Conservation (phyloP, 2,797 vertebrate genomes). For the Notolabrus celidotus region DNA sequence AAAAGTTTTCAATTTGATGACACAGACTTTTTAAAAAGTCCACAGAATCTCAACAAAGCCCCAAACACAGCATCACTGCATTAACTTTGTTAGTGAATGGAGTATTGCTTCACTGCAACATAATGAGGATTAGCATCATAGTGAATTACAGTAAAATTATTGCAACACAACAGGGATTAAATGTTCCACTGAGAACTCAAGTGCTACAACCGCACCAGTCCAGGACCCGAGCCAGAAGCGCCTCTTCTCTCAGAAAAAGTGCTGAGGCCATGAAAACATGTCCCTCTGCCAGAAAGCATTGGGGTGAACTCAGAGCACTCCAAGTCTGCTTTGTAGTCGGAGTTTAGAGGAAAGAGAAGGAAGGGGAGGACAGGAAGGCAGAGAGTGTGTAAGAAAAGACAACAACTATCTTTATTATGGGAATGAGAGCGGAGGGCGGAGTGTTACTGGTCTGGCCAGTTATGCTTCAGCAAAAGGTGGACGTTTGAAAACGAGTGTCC, state of each 20-base stretch:
- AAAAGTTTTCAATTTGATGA: no score
- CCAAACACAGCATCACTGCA: no score
- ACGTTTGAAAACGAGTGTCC: no score
- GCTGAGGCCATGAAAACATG: conserved; percentile 45
- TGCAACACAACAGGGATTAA: conserved; percentile 53
- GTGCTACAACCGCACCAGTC: conserved; percentile 35
- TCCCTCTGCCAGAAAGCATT: conserved; percentile 40
- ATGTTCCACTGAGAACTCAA: conserved; percentile 40
- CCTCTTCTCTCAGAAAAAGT: conserved; percentile 38
- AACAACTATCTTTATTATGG: no score
- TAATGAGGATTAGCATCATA: conserved; percentile 26
- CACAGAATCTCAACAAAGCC: no score
- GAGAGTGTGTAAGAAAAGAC: conserved; percentile 1
- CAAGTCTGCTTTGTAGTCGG: conserved; percentile 30
- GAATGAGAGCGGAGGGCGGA: no score
- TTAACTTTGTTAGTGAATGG: no score
- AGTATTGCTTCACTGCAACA: neutral
- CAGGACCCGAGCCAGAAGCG: conserved; percentile 42
- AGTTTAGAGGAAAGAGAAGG: neutral
- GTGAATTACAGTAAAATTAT: conserved; percentile 47
- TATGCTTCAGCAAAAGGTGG: no score
- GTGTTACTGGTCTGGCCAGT: no score
- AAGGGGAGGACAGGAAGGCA: neutral
- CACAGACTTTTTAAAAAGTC: no score
- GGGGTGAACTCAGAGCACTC: conserved; percentile 25